Conservation (phyloP, 2,888 invertebrate species). For the Hemistola chrysoprasaria region DNA sequence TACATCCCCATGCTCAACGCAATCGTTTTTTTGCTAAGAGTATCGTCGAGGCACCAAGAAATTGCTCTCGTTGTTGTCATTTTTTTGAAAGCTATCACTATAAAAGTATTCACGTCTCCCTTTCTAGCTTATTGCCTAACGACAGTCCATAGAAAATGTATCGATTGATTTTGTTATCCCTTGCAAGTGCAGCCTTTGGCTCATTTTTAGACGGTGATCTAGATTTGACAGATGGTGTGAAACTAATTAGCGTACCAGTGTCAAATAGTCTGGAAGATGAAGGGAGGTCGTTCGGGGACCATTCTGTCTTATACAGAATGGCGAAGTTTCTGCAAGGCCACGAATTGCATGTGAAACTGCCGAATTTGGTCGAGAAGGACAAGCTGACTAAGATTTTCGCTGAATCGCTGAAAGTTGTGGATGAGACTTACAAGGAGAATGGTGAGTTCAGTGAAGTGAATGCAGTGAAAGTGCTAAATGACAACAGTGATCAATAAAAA, state of each 20-base stretch:
- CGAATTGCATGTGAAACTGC: constrained; percentile 87
- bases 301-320: constrained; percentile 80
- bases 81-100: constrained; percentile 76
- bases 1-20: no score
- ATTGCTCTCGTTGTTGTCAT: constrained; percentile 58
- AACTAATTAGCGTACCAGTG: constrained; percentile 79
- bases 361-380: constrained; percentile 85
- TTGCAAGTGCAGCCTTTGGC: constrained; percentile 41
- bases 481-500: no score
- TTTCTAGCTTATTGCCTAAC: constrained; percentile 68
- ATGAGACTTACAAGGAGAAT: constrained; percentile 66
- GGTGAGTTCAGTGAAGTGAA: constrained; percentile 61
- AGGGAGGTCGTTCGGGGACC: constrained; percentile 73
- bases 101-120: constrained; percentile 61
- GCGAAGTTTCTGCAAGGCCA: constrained; percentile 87
- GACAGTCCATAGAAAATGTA: constrained; percentile 60
- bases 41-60: constrained; percentile 47
- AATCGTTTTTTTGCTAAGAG: constrained; percentile 45
- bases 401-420: constrained; percentile 76
- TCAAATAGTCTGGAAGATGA: constrained; percentile 74
- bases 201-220: constrained; percentile 75
- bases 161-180: constrained; percentile 45
- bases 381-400: constrained; percentile 83
- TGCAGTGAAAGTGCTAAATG: constrained; percentile 12
- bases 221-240: constrained; percentile 84